Conservation (phyloP, 2,113 vertebrate species). For the Archocentrus centrarchus region DNA sequence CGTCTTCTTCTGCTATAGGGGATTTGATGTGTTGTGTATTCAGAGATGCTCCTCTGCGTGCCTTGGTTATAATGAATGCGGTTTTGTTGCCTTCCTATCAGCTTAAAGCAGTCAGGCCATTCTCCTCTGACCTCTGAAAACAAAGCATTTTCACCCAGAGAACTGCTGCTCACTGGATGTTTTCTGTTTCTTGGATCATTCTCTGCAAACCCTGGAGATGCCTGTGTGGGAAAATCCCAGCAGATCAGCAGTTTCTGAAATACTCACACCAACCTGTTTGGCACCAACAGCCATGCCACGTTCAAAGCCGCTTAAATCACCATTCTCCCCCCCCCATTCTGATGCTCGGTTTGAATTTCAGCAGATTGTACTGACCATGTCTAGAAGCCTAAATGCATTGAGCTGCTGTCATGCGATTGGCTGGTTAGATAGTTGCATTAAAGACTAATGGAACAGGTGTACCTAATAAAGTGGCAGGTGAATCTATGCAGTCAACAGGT, state of each 20-base stretch:
- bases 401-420: not conserved
- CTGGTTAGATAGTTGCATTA: not conserved
- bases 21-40: not conserved
- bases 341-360: not conserved
- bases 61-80: not conserved
- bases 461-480: accelerated
- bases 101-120: not conserved
- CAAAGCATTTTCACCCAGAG: not conserved
- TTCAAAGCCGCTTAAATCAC: not conserved
- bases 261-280: not conserved
- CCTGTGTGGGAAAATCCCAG: not conserved
- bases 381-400: not conserved
- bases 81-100: not conserved
- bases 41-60: not conserved
- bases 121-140: not conserved
- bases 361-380: accelerated
- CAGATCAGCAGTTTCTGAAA: not conserved
- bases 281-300: not conserved
- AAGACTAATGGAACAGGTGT: not conserved
- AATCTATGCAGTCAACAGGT: accelerated
- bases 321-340: not conserved
- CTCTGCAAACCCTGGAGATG: not conserved
- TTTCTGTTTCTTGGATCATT: not conserved
- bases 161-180: not conserved
- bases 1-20: not conserved